These are phyloP conservation scores for Rhagonycha lutea DNA, from an alignment of 2,888 invertebrate species.

Conservation along the genomic window DNA sequence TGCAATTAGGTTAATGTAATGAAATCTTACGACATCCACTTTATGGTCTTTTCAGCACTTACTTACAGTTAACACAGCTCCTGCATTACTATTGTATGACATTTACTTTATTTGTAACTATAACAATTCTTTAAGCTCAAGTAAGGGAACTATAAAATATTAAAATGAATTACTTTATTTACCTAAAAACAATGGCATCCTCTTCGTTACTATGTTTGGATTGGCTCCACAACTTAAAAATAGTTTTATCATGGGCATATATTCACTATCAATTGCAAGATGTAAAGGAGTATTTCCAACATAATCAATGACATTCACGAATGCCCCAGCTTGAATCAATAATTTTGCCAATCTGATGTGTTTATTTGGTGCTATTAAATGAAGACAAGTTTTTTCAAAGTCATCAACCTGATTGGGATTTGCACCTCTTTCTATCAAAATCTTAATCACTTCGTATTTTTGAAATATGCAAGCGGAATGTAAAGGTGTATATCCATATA, in stretches of 20 bases:
- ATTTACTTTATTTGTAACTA: not conserved
- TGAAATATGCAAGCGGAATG: constrained; percentile 30
- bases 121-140: not conserved
- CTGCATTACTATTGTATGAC: not conserved
- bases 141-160: not conserved
- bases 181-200: constrained; percentile 14
- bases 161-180: not conserved
- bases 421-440: constrained; percentile 33
- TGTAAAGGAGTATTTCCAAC: constrained; percentile 1
- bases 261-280: not conserved
- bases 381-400: constrained; percentile 42
- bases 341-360: not conserved
- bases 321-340: not conserved
- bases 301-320: constrained; percentile 21
- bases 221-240: constrained; percentile 11
- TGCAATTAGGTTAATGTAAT: constrained; percentile 17
- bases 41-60: constrained; percentile 5
- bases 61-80: not conserved
- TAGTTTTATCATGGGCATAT: constrained; percentile 4
- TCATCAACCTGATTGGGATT: constrained; percentile 50
- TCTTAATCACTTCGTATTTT: constrained; percentile 20
- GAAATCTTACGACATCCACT: constrained; percentile 15
- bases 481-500: constrained; percentile 30
- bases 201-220: not conserved
- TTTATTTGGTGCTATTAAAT: constrained; percentile 22